These are phyloP conservation scores for Trichechus manatus DNA, from an alignment of 2,113 vertebrate species.

Conservation along the genomic window DNA sequence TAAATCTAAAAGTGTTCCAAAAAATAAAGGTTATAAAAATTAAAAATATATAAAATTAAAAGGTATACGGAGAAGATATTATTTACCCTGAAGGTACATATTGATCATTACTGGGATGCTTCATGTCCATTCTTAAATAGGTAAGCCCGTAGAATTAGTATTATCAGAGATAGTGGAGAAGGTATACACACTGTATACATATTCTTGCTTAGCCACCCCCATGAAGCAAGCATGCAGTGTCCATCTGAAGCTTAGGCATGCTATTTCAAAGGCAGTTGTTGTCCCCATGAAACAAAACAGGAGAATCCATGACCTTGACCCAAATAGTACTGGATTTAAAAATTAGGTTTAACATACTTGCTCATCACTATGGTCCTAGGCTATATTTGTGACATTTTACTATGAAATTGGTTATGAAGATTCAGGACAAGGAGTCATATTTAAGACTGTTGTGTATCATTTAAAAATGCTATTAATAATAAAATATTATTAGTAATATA, in stretches of 20 bases:
- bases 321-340: neutral
- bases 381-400: neutral
- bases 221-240: neutral
- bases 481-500: neutral
- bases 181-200: neutral
- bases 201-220: neutral
- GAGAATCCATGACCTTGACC: neutral
- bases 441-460: neutral
- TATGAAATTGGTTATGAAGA: neutral
- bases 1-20: neutral
- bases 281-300: neutral
- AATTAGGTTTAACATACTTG: neutral
- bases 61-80: neutral
- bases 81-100: neutral
- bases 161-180: neutral
- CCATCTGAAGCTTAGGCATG: neutral
- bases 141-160: neutral
- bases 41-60: neutral
- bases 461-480: neutral
- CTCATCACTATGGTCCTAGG: neutral
- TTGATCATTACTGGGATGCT: neutral
- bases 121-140: neutral
- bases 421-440: neutral
- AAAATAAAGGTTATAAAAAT: neutral
- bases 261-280: neutral